Base-by-base conservation (phyloP, 2,113 vertebrate species). In the Nanorana parkeri region DNA sequence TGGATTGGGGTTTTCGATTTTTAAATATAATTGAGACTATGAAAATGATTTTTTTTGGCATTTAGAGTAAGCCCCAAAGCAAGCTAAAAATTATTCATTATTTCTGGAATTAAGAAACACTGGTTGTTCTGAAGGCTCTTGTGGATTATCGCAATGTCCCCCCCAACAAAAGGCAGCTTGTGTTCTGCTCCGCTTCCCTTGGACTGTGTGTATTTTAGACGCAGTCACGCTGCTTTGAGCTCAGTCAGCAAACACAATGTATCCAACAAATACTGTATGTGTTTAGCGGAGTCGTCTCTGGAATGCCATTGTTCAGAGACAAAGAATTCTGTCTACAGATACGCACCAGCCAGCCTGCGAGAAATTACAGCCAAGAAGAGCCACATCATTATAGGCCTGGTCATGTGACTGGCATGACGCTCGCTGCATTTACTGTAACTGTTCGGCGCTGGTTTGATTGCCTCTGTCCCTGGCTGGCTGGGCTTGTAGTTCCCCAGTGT, bases 241-340 rank as follows among this genome's bases (percentile, higher is more conserved):
- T 64, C 60, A 72, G 19, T 73, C 79, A 81, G 79, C 79, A 58
- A 72, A 72, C 47, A 64, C 47, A 15, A 32, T 55, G 51, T 23
- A 74, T 66, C 19, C 56, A 65, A 64, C 68, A 81, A 73, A n/a
- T 61, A 63, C 68, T 24, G 41, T 32, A 36, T 55, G 69, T 66
- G 55, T 74, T 74, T 64, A 81, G 68, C 61, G 13, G 47, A 66
- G 69, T 54, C 69, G 21, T 32, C 69, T 55, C 20, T 66, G 80
- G 69, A 74, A 81, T 81, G 16, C 80, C 23, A 81, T 81, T 81
- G 80, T 81, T 56, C 61, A 15, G 61, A 66, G 29, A 81, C 69
- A 81, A 81, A 74, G 60, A 32, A 17, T 74, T 81, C 60, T 66
- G 26, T 81, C 69, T 71, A 63, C 41, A 64, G 60, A 47, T 60